Percentiles rank a stretch among this genome's conserved stretches.
Evolutionary conservation across 92 coral and sea anemone species (phyloP).

Genomic region (Umimayanthus chanpuru): DNA sequence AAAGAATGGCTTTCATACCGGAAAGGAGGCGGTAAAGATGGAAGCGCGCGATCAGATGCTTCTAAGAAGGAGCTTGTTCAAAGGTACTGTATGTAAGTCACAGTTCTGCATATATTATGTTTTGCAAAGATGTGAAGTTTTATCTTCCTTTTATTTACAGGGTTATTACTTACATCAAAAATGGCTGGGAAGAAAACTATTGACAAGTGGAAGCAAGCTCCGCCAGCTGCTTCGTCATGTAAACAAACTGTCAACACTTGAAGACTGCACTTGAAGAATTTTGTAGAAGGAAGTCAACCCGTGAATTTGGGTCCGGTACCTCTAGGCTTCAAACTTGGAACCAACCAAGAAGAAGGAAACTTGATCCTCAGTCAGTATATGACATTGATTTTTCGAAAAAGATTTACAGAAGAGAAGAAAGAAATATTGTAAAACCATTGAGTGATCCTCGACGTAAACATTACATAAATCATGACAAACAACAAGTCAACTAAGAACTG

Average conservation of each 20-base stretch:
- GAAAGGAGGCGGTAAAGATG: too few relatives aligned
- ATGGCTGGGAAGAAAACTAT: conserved; percentile 61
- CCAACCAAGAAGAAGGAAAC: conserved; percentile 58
- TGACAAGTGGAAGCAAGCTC: conserved; percentile 39
- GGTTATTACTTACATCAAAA: conserved; percentile 57
- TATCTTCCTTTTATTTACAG: conserved; percentile 24
- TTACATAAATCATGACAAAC: background rate
- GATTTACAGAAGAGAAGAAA: conserved; percentile 27
- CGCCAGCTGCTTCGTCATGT: conserved; percentile 14
- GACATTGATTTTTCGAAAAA: conserved; percentile 59
- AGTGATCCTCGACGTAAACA: background rate
- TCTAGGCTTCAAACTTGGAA: conserved; percentile 57
- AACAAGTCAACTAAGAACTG: conserved; percentile 51
- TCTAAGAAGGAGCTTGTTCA: conserved; percentile 56
- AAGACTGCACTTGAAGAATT: conserved; percentile 62
- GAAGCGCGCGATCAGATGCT: too few relatives aligned
- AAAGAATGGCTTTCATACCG: too few relatives aligned
- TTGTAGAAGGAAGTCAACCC: conserved; percentile 35
- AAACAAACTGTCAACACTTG: conserved; percentile 44
- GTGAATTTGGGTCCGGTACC: conserved; percentile 55
- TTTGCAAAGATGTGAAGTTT: too few relatives aligned
- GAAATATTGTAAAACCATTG: conserved; percentile 5
- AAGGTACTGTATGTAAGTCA: conserved; percentile 40
- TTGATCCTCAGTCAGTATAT: conserved; percentile 60
- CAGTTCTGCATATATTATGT: too few relatives aligned